phyloP scores from a whole-genome alignment of 2,113 vertebrate genomes.

The Nettapus auritus region DNA sequence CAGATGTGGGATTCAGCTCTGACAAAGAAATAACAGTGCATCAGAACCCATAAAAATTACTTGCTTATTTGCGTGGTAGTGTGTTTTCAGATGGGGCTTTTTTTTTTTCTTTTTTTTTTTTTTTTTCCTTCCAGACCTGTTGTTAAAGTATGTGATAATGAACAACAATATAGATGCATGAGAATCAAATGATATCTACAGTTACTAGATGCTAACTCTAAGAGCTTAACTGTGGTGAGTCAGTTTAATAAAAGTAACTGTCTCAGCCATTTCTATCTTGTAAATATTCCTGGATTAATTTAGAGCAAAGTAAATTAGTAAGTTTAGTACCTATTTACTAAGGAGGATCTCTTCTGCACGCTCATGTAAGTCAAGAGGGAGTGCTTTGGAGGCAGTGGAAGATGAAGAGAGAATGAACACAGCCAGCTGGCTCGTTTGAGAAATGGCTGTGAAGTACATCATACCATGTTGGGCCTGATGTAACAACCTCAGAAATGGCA shows the following conservation, averaged over 20 bases:
- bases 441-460: neutral
- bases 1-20: neutral
- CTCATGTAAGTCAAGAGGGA: neutral
- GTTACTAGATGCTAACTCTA: neutral
- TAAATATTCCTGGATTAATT: neutral
- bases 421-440: neutral
- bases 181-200: neutral
- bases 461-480: accelerated
- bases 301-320: neutral
- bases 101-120: too few relatives aligned
- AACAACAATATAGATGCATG: neutral
- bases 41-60: neutral
- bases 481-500: neutral
- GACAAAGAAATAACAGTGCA: neutral
- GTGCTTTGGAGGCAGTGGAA: neutral
- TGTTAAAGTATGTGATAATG: neutral
- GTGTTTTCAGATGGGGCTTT: neutral
- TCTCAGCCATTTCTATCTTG: neutral
- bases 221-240: neutral
- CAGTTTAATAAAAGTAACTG: neutral
- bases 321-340: neutral
- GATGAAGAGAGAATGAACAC: neutral
- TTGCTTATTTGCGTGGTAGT: neutral
- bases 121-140: neutral
- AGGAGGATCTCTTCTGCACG: neutral